Percentiles rank a stretch among this genome's conserved stretches.
Evolutionary conservation across 1,140 invertebrate genomes (phyloP).

Genomic region (honey bee (Apis mellifera)): Amel_HAv3.1 CM009934.2:7306001-7306500

Average conservation of each 20-base stretch:
- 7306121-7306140: background rate
- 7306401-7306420: slow-evolving; percentile 55
- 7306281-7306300: background rate
- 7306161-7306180: background rate
- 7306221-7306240: no score
- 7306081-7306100: background rate
- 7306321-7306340: slow-evolving; percentile 37
- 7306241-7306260: background rate
- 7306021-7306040: background rate
- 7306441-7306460: slow-evolving; percentile 13
- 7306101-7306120: background rate
- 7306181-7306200: background rate
- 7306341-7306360: slow-evolving; percentile 35
- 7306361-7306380: slow-evolving; percentile 66
- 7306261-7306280: slow-evolving; percentile 35
- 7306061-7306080: background rate
- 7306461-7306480: slow-evolving; percentile 26
- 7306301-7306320: background rate
- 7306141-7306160: no score
- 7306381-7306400: slow-evolving; percentile 59
- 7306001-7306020: background rate
- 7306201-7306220: no score
- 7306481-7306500: background rate
- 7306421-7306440: slow-evolving; percentile 54
- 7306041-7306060: slow-evolving; percentile 22